These are phyloP conservation scores for Ageneiosus marmoratus DNA, from an alignment of 2,113 vertebrate species.

Conservation along the genomic window DNA sequence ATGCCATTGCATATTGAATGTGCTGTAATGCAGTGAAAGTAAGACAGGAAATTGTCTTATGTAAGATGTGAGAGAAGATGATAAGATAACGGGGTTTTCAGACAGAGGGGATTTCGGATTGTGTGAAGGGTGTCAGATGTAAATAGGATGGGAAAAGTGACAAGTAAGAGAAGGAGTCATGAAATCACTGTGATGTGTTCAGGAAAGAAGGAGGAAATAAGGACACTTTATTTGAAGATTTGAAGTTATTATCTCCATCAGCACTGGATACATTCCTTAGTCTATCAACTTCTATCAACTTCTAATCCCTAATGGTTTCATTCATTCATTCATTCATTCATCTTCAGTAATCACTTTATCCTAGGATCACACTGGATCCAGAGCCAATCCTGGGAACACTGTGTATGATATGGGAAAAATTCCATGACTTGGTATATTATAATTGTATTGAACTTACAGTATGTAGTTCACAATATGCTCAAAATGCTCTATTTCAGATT, in stretches of 20 bases:
- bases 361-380: not conserved
- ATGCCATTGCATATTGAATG: not conserved
- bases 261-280: not conserved
- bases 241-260: not conserved
- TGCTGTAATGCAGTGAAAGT: not conserved
- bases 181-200: conserved; percentile 30
- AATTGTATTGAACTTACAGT: not conserved
- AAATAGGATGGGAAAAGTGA: conserved; percentile 33
- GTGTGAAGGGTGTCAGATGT: not conserved
- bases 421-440: not conserved
- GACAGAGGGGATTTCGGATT: not conserved
- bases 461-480: not conserved
- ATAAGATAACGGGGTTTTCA: conserved; percentile 1
- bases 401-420: not conserved
- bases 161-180: conserved; percentile 20
- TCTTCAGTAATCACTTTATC: not conserved
- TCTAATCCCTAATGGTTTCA: not conserved
- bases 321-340: not conserved
- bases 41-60: not conserved
- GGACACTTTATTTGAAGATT: not conserved
- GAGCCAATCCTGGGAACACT: not conserved
- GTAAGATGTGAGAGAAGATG: not conserved
- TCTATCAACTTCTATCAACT: not conserved
- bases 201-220: not conserved
- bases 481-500: not conserved